phyloP scores from a whole-genome alignment of 2,797 vertebrate species.

The Poliocrania exsul region DNA sequence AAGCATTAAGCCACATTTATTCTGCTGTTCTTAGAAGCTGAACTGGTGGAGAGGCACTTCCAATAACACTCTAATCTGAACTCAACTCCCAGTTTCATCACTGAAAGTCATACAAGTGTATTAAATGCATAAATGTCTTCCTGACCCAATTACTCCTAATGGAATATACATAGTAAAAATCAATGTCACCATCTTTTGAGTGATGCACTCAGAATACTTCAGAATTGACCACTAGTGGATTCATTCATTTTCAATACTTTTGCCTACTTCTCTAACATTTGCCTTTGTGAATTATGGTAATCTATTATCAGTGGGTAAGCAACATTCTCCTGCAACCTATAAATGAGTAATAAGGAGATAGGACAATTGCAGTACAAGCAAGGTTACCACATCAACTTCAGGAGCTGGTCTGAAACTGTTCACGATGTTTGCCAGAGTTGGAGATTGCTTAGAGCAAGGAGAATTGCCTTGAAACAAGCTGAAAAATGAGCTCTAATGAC shows the following conservation, averaged over 20 bases:
- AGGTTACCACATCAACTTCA: neutral
- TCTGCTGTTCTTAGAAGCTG: neutral
- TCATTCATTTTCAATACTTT: slow-evolving; percentile 6
- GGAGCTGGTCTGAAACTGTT: neutral
- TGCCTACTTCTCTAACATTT: neutral
- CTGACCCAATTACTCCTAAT: slow-evolving; percentile 47
- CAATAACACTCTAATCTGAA: slow-evolving; percentile 27
- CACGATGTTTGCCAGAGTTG: neutral
- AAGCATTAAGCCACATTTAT: slow-evolving; percentile 21
- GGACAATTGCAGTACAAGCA: neutral
- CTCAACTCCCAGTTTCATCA: slow-evolving; percentile 8
- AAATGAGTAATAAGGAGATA: neutral
- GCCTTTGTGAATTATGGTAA: neutral
- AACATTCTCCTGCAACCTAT: neutral
- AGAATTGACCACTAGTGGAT: neutral
- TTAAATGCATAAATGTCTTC: slow-evolving; percentile 11
- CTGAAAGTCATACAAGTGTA: slow-evolving; percentile 9
- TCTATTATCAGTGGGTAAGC: neutral
- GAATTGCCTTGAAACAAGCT: neutral
- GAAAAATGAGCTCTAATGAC: neutral
- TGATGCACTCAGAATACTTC: neutral
- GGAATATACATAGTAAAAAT: slow-evolving; percentile 41
- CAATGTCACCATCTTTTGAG: neutral
- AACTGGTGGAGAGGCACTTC: neutral
- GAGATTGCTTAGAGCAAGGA: neutral